Evolutionary conservation across 1,140 invertebrate genomes (phyloP), one percentile per base, ranked within the genome.

Genomic region (Lordiphosa clarofinis): DNA sequence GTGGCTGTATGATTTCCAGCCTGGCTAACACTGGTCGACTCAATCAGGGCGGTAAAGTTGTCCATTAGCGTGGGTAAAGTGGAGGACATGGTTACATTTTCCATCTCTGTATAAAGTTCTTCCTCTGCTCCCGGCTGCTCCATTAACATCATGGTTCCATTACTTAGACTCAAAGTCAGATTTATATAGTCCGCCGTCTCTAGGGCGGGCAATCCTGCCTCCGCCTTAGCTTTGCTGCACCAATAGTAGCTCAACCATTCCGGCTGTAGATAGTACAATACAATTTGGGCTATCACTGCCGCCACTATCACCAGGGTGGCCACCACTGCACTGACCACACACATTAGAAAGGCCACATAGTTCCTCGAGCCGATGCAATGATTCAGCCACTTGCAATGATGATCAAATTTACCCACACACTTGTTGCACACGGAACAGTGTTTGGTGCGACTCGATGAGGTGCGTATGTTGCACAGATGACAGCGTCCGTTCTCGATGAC

Each of bases 381-480:
- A 90, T 99, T 99, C 21, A 99, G 90, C 98, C 98, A 99, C 90
- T 98, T 97, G 91, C 97, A 99, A 88, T 99, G 97, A 89, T 96
- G 95, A 82, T 99, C 98, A 90, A 99, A 99, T 33, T 93, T 92
- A 4, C 93, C 92, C 1, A 99, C 94, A 90, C 98, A 99, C 91
- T 99, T 99, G 90, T 99, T 99, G 90, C 98, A 99, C 42, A 96
- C 92, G 66, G 95, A 95, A 86, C 98, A 99, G 89, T 99, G 98
- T 89, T 99, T 99, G 2, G 97, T 97, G 56, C 90, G 89, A 35
- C 90, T 90, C 12, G 91, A 91, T 8, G 91, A 92, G 2, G 94
- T 94, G 49, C 93, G 92, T 65, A 97, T 94, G 88, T 97, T 95
- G 90, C 98, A 99, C 58, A 99, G 90, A 76, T 99, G 96, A 88